These are phyloP conservation scores for Sitobion miscanthi DNA, from an alignment of 1,140 invertebrate genomes.

Conservation along the genomic window DNA sequence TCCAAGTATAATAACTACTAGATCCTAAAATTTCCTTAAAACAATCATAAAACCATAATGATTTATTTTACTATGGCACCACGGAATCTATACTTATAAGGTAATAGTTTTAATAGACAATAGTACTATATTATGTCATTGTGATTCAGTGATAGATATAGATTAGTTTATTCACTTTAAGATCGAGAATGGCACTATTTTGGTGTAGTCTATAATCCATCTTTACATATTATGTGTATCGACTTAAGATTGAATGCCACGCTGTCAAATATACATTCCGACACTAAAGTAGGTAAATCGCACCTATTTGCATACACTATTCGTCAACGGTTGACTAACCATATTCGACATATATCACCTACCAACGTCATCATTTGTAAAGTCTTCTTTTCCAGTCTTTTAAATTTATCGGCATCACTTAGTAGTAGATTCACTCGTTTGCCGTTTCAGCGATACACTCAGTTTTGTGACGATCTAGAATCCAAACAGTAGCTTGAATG, in stretches of 20 bases:
- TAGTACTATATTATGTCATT: not conserved
- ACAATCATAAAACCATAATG: not conserved
- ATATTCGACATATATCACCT: not conserved
- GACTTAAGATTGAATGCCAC: not conserved
- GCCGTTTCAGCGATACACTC: not conserved
- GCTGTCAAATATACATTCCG: not conserved
- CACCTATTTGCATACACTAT: not conserved
- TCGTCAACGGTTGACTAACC: not conserved
- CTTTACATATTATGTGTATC: not conserved
- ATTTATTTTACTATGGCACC: not conserved
- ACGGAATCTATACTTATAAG: not conserved
- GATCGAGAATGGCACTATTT: not conserved
- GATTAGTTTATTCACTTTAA: not conserved
- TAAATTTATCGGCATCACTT: not conserved
- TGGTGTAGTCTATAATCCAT: not conserved
- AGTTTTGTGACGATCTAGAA: not conserved
- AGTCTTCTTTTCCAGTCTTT: not conserved
- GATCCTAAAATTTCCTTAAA: not conserved
- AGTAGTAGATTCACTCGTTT: not conserved
- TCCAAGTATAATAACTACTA: no score
- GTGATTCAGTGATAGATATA: not conserved
- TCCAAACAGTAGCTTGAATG: not conserved
- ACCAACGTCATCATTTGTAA: not conserved
- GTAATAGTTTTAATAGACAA: not conserved
- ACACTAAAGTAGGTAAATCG: constrained; percentile 5